Evolutionary conservation across 2,797 vertebrate species (phyloP).

Genomic region (Tachyglossus aculeatus): DNA sequence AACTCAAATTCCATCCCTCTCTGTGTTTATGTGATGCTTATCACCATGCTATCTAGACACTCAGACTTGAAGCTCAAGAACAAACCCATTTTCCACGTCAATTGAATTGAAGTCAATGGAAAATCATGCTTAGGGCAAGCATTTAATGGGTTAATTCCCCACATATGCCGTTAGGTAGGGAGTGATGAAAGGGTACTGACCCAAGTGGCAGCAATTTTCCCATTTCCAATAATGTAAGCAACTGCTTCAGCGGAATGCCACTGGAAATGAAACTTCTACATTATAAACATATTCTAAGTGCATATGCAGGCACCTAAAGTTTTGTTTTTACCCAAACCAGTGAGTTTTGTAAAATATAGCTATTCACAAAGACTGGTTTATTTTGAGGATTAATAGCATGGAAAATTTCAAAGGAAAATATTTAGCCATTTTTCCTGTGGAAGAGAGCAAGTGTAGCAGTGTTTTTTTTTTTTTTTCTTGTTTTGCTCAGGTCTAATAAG

Average conservation of each 20-base stretch:
- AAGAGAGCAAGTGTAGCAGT: background rate
- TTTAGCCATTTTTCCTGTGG: slow-evolving; percentile 17
- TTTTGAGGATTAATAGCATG: slow-evolving; percentile 37
- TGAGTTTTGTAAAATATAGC: slow-evolving; percentile 31
- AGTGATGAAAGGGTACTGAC: slow-evolving; percentile 26
- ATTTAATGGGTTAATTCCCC: slow-evolving; percentile 21
- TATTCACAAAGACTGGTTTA: slow-evolving; percentile 30
- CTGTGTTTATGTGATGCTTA: slow-evolving; percentile 62
- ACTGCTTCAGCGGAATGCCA: slow-evolving; percentile 14
- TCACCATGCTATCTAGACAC: slow-evolving; percentile 49
- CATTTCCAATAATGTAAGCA: slow-evolving; percentile 50
- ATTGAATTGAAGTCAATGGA: slow-evolving; percentile 26
- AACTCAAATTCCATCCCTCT: slow-evolving; percentile 55
- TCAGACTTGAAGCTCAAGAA: slow-evolving; percentile 42
- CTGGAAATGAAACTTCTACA: slow-evolving; percentile 41
- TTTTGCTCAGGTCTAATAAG: slow-evolving; percentile 10
- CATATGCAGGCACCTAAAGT: slow-evolving; percentile 28
- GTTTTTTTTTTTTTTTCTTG: background rate
- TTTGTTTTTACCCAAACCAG: slow-evolving; percentile 35
- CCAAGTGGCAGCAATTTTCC: slow-evolving; percentile 26
- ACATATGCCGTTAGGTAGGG: slow-evolving; percentile 4
- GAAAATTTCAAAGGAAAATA: slow-evolving; percentile 45
- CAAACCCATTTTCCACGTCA: slow-evolving; percentile 36
- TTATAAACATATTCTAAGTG: slow-evolving; percentile 47
- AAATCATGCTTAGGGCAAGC: background rate